These are phyloP conservation scores for Platycnemis pennipes DNA, from an alignment of 2,888 invertebrate species.

Conservation along the genomic window DNA sequence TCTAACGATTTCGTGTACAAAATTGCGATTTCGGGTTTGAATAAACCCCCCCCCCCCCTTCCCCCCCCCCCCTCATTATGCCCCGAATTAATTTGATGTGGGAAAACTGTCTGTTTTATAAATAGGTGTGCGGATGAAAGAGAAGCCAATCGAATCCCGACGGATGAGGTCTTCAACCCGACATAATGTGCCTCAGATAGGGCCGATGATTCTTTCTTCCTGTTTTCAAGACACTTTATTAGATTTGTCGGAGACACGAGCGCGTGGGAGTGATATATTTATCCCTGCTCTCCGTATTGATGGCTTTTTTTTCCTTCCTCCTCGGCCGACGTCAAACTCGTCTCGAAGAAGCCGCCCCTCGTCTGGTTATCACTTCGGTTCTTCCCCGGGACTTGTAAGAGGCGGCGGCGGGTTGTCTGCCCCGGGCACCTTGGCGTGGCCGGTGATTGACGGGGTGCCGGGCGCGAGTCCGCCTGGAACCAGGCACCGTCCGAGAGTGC, in stretches of 20 bases:
- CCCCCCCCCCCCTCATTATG: too few species aligned
- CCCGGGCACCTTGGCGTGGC: not conserved
- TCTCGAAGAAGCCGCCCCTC: not conserved
- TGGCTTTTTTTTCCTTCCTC: not conserved
- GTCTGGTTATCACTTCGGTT: not conserved
- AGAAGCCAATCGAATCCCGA: not conserved
- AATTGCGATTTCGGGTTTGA: too few species aligned
- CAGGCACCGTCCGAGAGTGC: not conserved
- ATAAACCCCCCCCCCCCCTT: too few species aligned
- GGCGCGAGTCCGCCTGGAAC: not conserved
- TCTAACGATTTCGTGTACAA: too few species aligned
- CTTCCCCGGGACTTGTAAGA: not conserved
- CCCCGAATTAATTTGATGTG: too few species aligned
- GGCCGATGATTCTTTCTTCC: not conserved
- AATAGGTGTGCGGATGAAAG: too few species aligned
- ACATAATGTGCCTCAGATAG: not conserved
- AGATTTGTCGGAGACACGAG: not conserved
- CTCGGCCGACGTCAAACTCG: not conserved
- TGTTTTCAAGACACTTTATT: slow-evolving; percentile 1
- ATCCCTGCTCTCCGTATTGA: not conserved
- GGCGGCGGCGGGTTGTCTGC: not conserved
- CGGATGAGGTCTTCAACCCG: not conserved
- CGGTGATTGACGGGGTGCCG: not conserved
- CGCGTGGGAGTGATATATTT: not conserved
- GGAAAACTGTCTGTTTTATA: too few species aligned